Evolutionary conservation across 2,888 invertebrate species (phyloP), one percentile per base, ranked within the genome.

Genomic region (Synanthedon andrenaeformis): DNA sequence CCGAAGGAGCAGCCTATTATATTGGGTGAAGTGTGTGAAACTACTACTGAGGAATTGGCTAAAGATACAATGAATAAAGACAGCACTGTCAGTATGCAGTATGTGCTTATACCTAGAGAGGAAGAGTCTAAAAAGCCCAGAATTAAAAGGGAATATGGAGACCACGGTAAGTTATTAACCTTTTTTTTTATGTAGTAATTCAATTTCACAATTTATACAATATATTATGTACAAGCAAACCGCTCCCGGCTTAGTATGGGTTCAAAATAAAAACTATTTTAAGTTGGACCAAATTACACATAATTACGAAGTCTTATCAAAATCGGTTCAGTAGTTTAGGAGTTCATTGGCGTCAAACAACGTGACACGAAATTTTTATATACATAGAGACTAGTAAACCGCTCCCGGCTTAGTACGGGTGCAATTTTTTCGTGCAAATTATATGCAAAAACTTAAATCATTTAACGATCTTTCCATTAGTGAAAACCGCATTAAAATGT

Each of bases 11-110:
- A 79, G 49, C 72, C 82, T 0, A 67, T 83, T 2, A 70, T 78
- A 23, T 58, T 84, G 2, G 76, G 71, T 3, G 79, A 82, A 51
- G 71, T 78, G 3, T 79, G 79, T 55, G 79, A 79, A 52, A 62
- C 71, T 4, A 62, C 65, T 0, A 64, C 74, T 0, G 60, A 63
- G 53, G 62, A 61, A 52, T 57, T 59, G 5, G 52, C 56, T 0
- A 63, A 54, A 42, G 51, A 51, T 35, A 54, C 52, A 41, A 17
- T 45, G 11, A 54, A 52, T 11, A 56, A 57, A n/a, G 52, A 52
- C 28, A 28, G 41, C 11, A 14, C 64, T 41, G 53, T 64, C 8
- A 67, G 67, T 52, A 67, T 72, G 65, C 75, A 77, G 56, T 77
- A 72, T 62, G 67, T 80, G 4, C 58, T 79, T 45, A 57, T 77